A percentile compares a stretch with the other conserved stretches of the same genome.
phyloP scores from a whole-genome alignment of 2,888 invertebrate species.

The Heterodera filipjevi region DNA sequence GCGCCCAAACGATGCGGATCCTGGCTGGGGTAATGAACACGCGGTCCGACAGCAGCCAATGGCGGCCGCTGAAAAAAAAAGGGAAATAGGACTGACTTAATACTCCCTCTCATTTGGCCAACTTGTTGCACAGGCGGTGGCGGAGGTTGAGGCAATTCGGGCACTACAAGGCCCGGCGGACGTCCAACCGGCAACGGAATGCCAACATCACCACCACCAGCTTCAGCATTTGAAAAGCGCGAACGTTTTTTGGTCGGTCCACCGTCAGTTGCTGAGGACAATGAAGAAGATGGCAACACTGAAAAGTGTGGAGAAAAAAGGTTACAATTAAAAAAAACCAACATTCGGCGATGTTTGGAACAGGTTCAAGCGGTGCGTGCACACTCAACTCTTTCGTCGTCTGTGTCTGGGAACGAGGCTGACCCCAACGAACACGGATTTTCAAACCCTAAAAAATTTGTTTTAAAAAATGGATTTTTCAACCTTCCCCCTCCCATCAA shows the following conservation, averaged over 20 bases:
- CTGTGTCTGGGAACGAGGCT: conserved; percentile 78
- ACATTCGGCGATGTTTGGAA: conserved; percentile 56
- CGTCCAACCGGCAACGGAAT: conserved; percentile 31
- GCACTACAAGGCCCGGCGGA: conserved; percentile 18
- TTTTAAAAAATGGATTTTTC: neutral
- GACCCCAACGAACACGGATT: conserved; percentile 97
- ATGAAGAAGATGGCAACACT: conserved; percentile 36
- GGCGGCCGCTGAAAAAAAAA: conserved; percentile 44
- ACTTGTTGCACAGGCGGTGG: conserved; percentile 17
- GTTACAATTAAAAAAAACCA: conserved; percentile 29
- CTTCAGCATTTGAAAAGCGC: conserved; percentile 17
- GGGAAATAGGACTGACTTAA: neutral
- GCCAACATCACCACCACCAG: conserved; percentile 6
- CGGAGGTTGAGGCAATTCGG: conserved; percentile 11
- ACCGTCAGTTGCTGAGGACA: conserved; percentile 16
- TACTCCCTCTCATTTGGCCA: neutral
- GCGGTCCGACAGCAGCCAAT: conserved; percentile 50
- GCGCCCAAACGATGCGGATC: conserved; percentile 77
- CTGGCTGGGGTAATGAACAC: conserved; percentile 90
- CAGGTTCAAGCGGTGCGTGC: conserved; percentile 46
- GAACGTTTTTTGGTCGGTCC: conserved; percentile 36
- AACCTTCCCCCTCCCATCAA: neutral
- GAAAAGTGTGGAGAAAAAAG: conserved; percentile 6
- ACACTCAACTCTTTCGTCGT: conserved; percentile 22
- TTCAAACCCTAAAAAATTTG: conserved; percentile 75